Evolutionary conservation across 2,888 invertebrate species (phyloP), one percentile per base, ranked within the genome.

Genomic region (Pandemis cinnamomeana): DNA sequence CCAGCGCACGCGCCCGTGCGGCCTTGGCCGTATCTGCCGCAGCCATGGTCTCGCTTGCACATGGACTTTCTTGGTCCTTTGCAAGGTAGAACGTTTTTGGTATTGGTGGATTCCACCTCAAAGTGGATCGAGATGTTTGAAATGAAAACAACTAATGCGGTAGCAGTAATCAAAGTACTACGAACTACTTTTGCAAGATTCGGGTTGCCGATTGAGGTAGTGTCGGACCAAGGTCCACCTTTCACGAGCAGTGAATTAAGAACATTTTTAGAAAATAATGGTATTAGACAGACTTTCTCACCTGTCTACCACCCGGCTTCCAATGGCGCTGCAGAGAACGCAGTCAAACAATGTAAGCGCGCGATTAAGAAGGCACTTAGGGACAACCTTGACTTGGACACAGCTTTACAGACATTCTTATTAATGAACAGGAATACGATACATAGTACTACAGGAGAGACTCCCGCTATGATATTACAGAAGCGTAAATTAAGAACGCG

Each of bases 201-300:
- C 48, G 74, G 74, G 0, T 46, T 75, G 27, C 69, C 68, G 8
- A 42, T 5, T 46, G 72, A 71, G 15, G 20, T 72, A 27, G 67
- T 72, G 11, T 76, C 76, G 5, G 76, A 71, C 20, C 36, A 76
- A 0, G 72, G 76, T 0, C 76, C 76, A 13, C 76, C 72, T 0
- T 76, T 76, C 6, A 55, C 66, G 3, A 70, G 72, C 13, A 5
- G 5, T n/a, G 67, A 76, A 13, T 70, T 63, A 36, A 41, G 2
- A 13, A 58, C 36, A 20, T 76, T 72, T 48, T 15, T 70, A 2
- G 61, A 10, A 13, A 44, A 13, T 5, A 76, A 72, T 46, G 72
- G 75, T 11, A 75, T 75, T 7, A 67, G 15, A 11, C 67, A 67
- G 2, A 67, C 44, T 10, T 73, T 71, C 55, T 66, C 76, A 20